Evolutionary conservation across 2,797 vertebrate species (phyloP).

Genomic region (Sylvilagus floridanus): DNA sequence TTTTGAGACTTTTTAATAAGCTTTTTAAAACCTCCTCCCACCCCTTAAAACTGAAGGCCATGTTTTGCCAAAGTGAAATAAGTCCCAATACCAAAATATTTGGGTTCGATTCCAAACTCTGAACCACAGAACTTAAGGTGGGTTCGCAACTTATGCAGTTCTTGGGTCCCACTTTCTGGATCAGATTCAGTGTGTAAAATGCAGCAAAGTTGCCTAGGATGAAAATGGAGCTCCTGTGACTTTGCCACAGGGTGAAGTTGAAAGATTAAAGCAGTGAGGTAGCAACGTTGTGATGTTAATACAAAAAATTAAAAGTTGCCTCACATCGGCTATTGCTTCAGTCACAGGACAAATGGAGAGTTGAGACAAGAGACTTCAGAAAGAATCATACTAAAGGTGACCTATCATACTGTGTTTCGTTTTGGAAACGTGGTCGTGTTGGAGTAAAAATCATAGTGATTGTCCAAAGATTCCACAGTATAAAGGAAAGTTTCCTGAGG

Average conservation of each 20-base stretch:
- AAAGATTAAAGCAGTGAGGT: slow-evolving; percentile 60
- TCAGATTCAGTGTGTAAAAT: slow-evolving; percentile 40
- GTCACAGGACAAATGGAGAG: neutral
- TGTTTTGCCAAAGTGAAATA: slow-evolving; percentile 74
- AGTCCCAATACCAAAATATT: slow-evolving; percentile 72
- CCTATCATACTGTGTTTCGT: neutral
- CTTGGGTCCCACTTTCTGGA: slow-evolving; percentile 30
- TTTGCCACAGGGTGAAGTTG: slow-evolving; percentile 58
- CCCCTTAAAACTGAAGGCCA: slow-evolving; percentile 61
- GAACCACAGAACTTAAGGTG: slow-evolving; percentile 72
- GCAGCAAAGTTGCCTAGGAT: neutral
- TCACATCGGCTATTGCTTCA: neutral
- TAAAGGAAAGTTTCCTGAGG: neutral
- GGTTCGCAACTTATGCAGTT: slow-evolving; percentile 47
- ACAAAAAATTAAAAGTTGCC: neutral
- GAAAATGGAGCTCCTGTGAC: slow-evolving; percentile 57
- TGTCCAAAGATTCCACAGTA: neutral
- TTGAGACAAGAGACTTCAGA: neutral
- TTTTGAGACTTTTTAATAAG: slow-evolving; percentile 80
- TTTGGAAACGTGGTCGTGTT: neutral
- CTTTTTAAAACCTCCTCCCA: slow-evolving; percentile 57
- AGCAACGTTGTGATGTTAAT: slow-evolving; percentile 30
- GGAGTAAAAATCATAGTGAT: neutral
- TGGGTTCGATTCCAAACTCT: slow-evolving; percentile 70
- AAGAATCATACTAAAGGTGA: neutral